Conservation (phyloP, 1,140 invertebrate genomes). For the Eurosta solidaginis region DNA sequence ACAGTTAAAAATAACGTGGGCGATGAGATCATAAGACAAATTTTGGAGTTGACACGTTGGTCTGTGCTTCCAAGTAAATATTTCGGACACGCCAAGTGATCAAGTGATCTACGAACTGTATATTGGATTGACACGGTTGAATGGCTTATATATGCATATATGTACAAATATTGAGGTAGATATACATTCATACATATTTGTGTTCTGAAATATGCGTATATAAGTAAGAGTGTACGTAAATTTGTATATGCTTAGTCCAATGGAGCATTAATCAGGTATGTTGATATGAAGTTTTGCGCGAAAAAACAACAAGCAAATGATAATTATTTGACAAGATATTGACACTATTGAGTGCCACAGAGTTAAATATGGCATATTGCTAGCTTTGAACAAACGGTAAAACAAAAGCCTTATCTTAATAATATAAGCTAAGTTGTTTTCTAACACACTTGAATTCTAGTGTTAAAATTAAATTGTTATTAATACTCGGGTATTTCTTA, state of each 20-base stretch:
- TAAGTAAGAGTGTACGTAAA: neutral
- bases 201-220: too few species aligned
- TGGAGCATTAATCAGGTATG: neutral
- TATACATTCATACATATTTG: too few species aligned
- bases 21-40: constrained; percentile 24
- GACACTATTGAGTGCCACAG: neutral
- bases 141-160: too few species aligned
- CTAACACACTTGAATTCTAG: too few species aligned
- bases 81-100: neutral
- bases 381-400: too few species aligned
- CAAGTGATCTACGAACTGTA: too few species aligned
- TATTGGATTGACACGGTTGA: neutral
- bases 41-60: constrained; percentile 2
- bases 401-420: too few species aligned
- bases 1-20: constrained; percentile 1
- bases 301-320: neutral
- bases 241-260: neutral
- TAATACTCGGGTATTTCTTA: too few species aligned
- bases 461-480: too few species aligned
- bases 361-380: neutral
- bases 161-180: too few species aligned
- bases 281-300: neutral
- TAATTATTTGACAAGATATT: neutral
- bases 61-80: too few species aligned
- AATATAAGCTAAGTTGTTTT: too few species aligned